Evolutionary conservation across 1,140 invertebrate genomes (phyloP), one percentile per base, ranked within the genome.

Genomic region (Drosophila ambigua): DNA sequence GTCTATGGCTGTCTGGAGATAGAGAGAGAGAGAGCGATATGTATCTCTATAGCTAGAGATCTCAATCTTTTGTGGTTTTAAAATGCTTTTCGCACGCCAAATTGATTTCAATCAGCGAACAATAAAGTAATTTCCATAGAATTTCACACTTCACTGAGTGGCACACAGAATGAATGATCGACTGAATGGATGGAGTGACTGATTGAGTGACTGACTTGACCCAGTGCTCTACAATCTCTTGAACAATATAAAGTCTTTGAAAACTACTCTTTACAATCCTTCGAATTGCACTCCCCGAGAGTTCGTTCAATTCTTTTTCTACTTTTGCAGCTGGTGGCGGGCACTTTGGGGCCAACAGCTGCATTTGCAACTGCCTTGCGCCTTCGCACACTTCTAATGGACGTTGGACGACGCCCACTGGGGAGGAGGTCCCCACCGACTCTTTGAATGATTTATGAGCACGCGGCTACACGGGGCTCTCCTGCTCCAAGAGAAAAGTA

Each of bases 81-180:
- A 59, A 48, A 66, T 60, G 53, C 60, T 45, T 60, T 75, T 75
- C 58, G 55, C 80, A 83, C 60, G 61, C 63, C 77, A 85, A 85
- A 85, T 84, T 85, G 80, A 85, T 73, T 80, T 84, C 72, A 84
- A 84, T 84, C 81, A 84, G 50, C 53, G 77, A 76, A 83, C 77
- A 83, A 83, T 84, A 66, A 72, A 83, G 71, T 77, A 72, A 83
- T 85, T 85, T 69, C 53, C 66, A 84, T 84, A 85, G 80, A 83
- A 80, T 84, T 83, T 79, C 72, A 64, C 76, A 83, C 72, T 84
- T 83, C 65, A 84, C 58, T 83, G 73, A 46, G 57, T 59, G 39
- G 35, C 35, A 2, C 4, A 45, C 20, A 24, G 46, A 46, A 5
- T 35, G 35, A 20, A 24, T 52, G 61, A 50, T 28, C 35, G 44